Percentiles rank a stretch among this genome's conserved stretches.
These are phyloP conservation scores for Drosophila neotestacea DNA, from an alignment of 2,888 invertebrate species.

Conservation along the genomic window DNA sequence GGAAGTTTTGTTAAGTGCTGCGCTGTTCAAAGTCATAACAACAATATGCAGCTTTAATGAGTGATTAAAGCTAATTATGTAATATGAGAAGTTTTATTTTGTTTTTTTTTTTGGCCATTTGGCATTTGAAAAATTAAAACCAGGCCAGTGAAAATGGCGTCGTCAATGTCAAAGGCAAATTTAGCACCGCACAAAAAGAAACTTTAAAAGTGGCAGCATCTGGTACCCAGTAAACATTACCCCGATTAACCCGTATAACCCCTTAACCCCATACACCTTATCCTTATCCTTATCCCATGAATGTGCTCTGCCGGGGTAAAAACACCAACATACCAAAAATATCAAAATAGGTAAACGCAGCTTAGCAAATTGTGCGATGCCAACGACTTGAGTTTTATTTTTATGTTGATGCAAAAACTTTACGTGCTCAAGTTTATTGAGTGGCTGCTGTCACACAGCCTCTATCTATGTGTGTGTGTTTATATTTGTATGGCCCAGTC, in stretches of 20 bases:
- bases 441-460: slow-evolving; percentile 48
- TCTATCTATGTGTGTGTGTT: slow-evolving; percentile 5
- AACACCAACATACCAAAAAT: slow-evolving; percentile 29
- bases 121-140: slow-evolving; percentile 28
- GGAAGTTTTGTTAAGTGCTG: slow-evolving; percentile 3
- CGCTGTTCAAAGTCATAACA: slow-evolving; percentile 21
- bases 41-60: slow-evolving; percentile 52
- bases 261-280: slow-evolving; percentile 16
- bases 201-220: slow-evolving; percentile 53
- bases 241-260: slow-evolving; percentile 3
- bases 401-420: slow-evolving; percentile 71
- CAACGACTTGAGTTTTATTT: slow-evolving; percentile 70
- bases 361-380: slow-evolving; percentile 66
- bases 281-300: background rate
- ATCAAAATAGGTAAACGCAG: slow-evolving; percentile 62
- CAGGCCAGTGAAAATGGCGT: slow-evolving; percentile 32
- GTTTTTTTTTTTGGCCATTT: slow-evolving; percentile 25
- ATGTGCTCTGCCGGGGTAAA: slow-evolving; percentile 14
- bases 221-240: slow-evolving; percentile 30
- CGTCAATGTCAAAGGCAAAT: slow-evolving; percentile 56
- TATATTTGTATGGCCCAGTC: slow-evolving; percentile 16
- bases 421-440: slow-evolving; percentile 71
- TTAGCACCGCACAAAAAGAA: slow-evolving; percentile 24
- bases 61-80: slow-evolving; percentile 54
- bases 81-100: slow-evolving; percentile 38